Evolutionary conservation across 1,140 invertebrate species (phyloP), one percentile per base, ranked within the genome.

Genomic region (Drosophila tsacasi): DNA sequence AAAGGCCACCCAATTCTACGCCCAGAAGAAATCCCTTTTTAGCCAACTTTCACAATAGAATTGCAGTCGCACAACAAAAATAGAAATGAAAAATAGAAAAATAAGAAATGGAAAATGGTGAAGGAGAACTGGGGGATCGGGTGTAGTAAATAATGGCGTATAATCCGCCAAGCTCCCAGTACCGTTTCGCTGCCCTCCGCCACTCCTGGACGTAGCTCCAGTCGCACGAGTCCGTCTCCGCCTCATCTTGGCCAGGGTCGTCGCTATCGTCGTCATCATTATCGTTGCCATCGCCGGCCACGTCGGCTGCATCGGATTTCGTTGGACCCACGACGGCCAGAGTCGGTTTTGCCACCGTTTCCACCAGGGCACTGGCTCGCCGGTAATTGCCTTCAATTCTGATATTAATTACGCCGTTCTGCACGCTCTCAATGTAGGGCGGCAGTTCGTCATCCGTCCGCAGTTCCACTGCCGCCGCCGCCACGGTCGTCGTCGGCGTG

Each of bases 171-270:
- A 71, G 59, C 78, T 81, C 91, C 81, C 79, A 80, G 81, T 83
- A 87, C 91, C 78, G 79, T 86, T 75, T 82, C 94, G 85, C 84
- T 37, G 85, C 84, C 40, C 84, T 76, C 80, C 95, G 93, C 95
- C 95, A 96, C 79, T 95, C 95, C 93, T 96, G 95, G 42, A 96
- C 95, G 90, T 96, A 96, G 83, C 95, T 96, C 95, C 95, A 96
- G 92, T 96, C 95, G 69, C 86, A 90, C 93, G 95, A 93, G 87
- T 94, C 93, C 52, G 83, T 89, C 81, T 89, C 85, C 50, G 82
- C 85, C 67, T 69, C 67, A 85, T 90, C 86, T 79, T 89, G 85
- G 79, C 81, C 87, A 78, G 89, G 83, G 87, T 82, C 82, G 79
- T 84, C 83, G 80, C 87, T 83, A 61, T 82, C 72, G 17, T 72